Percentiles rank a stretch among this genome's conserved stretches.
Conservation (phyloP, 2,797 vertebrate genomes). For the Emydoidea blandingii region DNA sequence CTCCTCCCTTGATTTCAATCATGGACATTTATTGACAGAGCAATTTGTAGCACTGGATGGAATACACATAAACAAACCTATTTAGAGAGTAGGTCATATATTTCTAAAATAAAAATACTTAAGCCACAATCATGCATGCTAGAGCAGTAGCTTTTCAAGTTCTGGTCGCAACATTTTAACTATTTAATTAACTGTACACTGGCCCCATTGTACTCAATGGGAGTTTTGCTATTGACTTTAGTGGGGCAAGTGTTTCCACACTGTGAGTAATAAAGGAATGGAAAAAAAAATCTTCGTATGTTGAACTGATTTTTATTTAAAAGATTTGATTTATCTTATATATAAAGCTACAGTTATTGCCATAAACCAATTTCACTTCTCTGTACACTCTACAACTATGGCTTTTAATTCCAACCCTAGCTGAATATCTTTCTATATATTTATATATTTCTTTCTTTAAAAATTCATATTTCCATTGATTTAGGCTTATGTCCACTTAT, state of each 20-base stretch:
- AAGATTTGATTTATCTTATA: not conserved
- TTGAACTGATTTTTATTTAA: not conserved
- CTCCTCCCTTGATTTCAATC: slow-evolving; percentile 43
- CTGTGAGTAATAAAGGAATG: not conserved
- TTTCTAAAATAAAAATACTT: not conserved
- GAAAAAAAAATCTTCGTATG: not conserved
- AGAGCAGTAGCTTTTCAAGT: not conserved
- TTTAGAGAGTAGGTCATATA: not conserved
- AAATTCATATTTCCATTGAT: slow-evolving; percentile 12
- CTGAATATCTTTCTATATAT: not conserved
- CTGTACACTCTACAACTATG: not conserved
- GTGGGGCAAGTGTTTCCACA: not conserved
- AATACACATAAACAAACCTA: slow-evolving; percentile 14
- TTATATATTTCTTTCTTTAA: not conserved
- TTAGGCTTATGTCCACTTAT: not conserved
- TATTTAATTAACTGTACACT: not conserved
- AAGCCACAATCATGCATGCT: not conserved
- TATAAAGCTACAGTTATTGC: not conserved
- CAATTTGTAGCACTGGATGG: slow-evolving; percentile 57
- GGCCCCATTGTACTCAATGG: not conserved
- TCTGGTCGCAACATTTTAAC: not conserved
- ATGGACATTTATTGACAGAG: slow-evolving; percentile 67
- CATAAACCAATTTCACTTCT: not conserved
- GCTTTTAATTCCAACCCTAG: not conserved
- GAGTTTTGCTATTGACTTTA: not conserved